Conservation (phyloP, 2,797 vertebrate species). For the Cheirogaleus major region DNA sequence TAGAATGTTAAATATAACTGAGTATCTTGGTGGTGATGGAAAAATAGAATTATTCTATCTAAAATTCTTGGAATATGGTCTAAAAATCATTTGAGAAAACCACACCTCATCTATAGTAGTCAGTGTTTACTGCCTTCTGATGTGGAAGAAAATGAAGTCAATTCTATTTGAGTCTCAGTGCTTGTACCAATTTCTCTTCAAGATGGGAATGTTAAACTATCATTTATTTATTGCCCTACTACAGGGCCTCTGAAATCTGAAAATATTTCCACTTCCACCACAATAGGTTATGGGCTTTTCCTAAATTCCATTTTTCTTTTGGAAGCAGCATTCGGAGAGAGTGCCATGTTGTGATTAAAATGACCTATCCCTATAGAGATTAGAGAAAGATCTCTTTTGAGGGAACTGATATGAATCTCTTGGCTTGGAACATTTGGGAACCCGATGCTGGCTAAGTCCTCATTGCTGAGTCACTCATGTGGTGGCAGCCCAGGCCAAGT, state of each 20-base stretch:
- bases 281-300: constrained; percentile 41
- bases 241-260: constrained; percentile 37
- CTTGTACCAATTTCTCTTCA: constrained; percentile 49
- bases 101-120: constrained; percentile 8
- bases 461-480: not conserved
- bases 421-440: not conserved
- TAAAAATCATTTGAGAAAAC: constrained; percentile 16
- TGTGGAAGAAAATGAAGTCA: constrained; percentile 40
- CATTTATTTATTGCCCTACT: constrained; percentile 58
- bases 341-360: constrained; percentile 27
- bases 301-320: constrained; percentile 53
- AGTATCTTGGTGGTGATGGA: not conserved
- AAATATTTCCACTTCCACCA: constrained; percentile 46
- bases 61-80: not conserved
- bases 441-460: not conserved
- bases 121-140: constrained; percentile 24
- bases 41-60: not conserved
- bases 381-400: not conserved
- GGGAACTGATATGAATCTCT: not conserved
- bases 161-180: constrained; percentile 17
- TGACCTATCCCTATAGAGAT: not conserved
- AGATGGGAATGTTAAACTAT: constrained; percentile 50
- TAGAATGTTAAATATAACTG: constrained; percentile 51
- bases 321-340: constrained; percentile 33
- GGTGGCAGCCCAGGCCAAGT: not conserved